Base-by-base conservation (phyloP, 2,888 invertebrate genomes). In the Unio pictorum region DNA sequence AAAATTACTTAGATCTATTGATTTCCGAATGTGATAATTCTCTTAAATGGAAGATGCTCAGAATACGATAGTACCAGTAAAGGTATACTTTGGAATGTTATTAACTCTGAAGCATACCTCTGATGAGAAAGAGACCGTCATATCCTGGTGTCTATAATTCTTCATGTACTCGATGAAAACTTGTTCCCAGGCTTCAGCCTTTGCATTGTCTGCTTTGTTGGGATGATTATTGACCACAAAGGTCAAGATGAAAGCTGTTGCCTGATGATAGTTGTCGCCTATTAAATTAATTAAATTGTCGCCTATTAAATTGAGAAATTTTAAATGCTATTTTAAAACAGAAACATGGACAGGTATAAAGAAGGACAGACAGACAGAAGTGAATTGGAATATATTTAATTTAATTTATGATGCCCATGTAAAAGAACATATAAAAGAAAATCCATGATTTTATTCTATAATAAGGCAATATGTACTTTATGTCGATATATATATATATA, bases 221-320 rank as follows among this genome's bases (percentile, higher is more conserved):
- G 83, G 61, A 61, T 85, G 81, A 90, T 99, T 98, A 90, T 95
- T 95, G 59, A 98, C 95, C 28, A 98, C 91, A 86, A 98, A 93
- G 0, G 98, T 97, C 75, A 99, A 91, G 71, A 99, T 96, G 67
- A 98, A 92, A 0, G 97, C 95, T 30, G 93, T 94, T 20, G 97
- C 95, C 71, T 94, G 93, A 86, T 94, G 92, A 91, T 94, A 98
- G 56, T 90, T 81, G 2, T 78, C 71, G 20, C 74, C 87, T 86
- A 78, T 3, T 68, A 65, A 17, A 61, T 61, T 28, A 23, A 23
- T 23, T 23, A 23, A 23, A 23, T 90, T 81, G 2, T 78, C 71
- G 20, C 74, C 87, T 86, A 78, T 3, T 68, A 65, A 17, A 61
- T 61, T 28, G 55, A 28, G 5, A n/a, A 55, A 54, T 55, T n/a